Conservation (phyloP, 2,797 vertebrate species). For the Setipinna tenuifilis region DNA sequence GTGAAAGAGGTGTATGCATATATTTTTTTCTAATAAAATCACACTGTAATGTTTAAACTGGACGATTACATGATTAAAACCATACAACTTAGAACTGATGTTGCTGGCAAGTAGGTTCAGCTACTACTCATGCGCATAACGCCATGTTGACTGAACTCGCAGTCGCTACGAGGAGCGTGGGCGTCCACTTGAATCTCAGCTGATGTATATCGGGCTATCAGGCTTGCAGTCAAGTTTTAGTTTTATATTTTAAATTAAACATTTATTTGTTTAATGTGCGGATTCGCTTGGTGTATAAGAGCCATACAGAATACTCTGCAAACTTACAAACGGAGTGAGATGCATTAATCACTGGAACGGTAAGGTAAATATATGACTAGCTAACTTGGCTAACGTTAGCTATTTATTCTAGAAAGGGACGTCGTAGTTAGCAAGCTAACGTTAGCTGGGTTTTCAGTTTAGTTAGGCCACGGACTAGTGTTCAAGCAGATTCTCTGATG, state of each 20-base stretch:
- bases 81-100: no score
- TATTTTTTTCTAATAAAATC: no score
- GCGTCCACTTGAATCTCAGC: conserved; percentile 15
- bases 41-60: no score
- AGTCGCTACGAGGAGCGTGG: conserved; percentile 30
- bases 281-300: neutral
- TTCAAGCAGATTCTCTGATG: neutral
- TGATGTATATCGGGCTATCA: neutral
- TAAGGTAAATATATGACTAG: neutral
- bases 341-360: neutral
- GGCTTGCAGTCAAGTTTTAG: neutral
- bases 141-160: conserved; percentile 47
- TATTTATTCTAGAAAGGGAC: conserved; percentile 7
- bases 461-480: neutral
- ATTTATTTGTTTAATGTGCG: neutral
- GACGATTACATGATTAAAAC: no score
- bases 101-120: neutral
- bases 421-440: conserved; percentile 22
- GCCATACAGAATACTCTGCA: neutral
- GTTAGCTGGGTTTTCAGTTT: neutral
- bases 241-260: neutral
- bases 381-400: conserved; percentile 1
- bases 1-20: no score
- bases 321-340: neutral
- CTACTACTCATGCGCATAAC: conserved; percentile 43